These are phyloP conservation scores for Drosophila colorata DNA, from an alignment of 2,888 invertebrate genomes.

Conservation along the genomic window DNA sequence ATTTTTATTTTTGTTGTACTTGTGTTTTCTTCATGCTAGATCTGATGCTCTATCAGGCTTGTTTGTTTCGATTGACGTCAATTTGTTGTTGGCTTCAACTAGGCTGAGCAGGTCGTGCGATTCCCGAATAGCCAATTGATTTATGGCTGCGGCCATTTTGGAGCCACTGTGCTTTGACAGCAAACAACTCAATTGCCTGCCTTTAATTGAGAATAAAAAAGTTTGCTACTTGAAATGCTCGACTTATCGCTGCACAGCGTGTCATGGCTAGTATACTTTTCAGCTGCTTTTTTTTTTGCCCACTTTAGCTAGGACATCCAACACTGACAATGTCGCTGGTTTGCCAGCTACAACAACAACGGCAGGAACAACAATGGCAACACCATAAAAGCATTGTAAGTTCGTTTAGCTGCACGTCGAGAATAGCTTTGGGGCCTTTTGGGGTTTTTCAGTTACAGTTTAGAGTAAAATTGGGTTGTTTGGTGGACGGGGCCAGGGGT, in stretches of 20 bases:
- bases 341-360: constrained; percentile 13
- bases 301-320: constrained; percentile 42
- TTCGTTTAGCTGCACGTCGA: constrained; percentile 55
- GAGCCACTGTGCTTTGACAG: constrained; percentile 17
- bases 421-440: constrained; percentile 29
- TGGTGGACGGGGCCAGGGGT: not conserved
- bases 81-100: constrained; percentile 38
- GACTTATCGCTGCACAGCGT: constrained; percentile 34
- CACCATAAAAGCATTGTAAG: constrained; percentile 39
- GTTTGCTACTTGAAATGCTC: constrained; percentile 55
- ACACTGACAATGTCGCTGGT: constrained; percentile 48
- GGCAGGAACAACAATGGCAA: constrained; percentile 10
- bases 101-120: constrained; percentile 13
- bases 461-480: not conserved
- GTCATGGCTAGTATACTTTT: constrained; percentile 52
- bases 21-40: constrained; percentile 30
- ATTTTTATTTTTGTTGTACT: constrained; percentile 6
- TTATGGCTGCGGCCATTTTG: constrained; percentile 54
- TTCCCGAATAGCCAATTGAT: constrained; percentile 55
- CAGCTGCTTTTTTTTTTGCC: constrained; percentile 30
- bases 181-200: constrained; percentile 48
- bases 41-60: constrained; percentile 33
- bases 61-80: constrained; percentile 58
- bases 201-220: constrained; percentile 34
- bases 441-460: not conserved